These are phyloP conservation scores for Lepus oiostolus DNA, from an alignment of 2,797 vertebrate genomes.

Conservation along the genomic window DNA sequence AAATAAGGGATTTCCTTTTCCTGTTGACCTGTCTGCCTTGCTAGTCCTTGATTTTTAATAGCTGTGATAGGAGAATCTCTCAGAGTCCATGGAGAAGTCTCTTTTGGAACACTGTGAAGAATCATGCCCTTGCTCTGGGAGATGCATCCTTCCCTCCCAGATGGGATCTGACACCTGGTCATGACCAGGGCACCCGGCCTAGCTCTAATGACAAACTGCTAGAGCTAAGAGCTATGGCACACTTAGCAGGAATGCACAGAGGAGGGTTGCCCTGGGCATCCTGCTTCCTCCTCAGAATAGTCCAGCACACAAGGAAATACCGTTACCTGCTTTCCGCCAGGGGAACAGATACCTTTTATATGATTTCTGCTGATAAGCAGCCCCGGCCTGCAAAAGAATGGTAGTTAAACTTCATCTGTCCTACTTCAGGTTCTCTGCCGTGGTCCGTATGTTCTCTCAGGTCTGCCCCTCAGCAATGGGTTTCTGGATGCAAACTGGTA, in stretches of 20 bases:
- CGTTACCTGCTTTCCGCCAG: neutral
- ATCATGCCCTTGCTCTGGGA: neutral
- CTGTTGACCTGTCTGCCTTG: neutral
- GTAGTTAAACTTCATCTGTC: neutral
- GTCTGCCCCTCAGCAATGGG: neutral
- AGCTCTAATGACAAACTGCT: fast-evolving
- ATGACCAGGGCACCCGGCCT: fast-evolving
- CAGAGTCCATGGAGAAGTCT: neutral
- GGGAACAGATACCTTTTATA: neutral
- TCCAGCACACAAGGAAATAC: neutral
- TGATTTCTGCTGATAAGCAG: neutral
- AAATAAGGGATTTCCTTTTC: neutral
- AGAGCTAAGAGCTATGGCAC: neutral
- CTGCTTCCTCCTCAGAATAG: neutral
- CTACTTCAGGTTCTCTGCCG: neutral
- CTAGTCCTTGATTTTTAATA: neutral
- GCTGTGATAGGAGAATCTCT: neutral
- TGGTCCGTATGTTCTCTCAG: neutral
- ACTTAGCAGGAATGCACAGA: neutral
- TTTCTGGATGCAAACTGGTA: neutral
- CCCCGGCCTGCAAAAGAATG: neutral
- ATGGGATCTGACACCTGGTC: neutral
- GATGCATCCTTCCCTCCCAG: neutral
- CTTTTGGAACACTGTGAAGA: neutral
- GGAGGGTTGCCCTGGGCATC: neutral